These are phyloP conservation scores for Gyrodactylus bullatarudis DNA, from an alignment of 1,140 invertebrate genomes.

Conservation along the genomic window DNA sequence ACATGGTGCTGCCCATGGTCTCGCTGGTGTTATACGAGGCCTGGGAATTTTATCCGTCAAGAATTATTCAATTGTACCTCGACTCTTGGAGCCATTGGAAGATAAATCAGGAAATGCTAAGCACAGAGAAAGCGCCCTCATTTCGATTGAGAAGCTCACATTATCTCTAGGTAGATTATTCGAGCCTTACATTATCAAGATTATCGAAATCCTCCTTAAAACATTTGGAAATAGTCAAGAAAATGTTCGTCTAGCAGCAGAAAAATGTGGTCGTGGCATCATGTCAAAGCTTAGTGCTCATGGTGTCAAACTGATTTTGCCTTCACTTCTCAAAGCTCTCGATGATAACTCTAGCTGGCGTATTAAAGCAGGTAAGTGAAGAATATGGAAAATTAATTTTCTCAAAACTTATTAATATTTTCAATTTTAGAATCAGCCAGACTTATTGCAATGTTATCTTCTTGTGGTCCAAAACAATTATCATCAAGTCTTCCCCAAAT, in stretches of 20 bases:
- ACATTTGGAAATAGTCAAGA: conserved; percentile 79
- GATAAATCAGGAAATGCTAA: conserved; percentile 63
- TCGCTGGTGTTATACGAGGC: conserved; percentile 42
- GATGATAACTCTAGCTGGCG: conserved; percentile 79
- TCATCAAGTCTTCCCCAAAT: conserved; percentile 85
- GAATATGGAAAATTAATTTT: no score
- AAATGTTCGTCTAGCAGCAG: conserved; percentile 31
- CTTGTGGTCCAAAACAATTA: conserved; percentile 84
- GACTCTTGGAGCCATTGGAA: conserved; percentile 61
- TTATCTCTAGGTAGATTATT: conserved; percentile 68
- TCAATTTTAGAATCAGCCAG: conserved; percentile 46
- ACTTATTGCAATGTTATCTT: conserved; percentile 55
- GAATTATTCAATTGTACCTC: conserved; percentile 72
- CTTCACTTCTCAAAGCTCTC: conserved; percentile 51
- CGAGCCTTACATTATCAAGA: conserved; percentile 89
- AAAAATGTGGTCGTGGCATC: conserved; percentile 40
- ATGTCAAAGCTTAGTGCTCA: conserved; percentile 81
- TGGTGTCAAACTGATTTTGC: conserved; percentile 72
- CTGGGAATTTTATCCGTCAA: conserved; percentile 74
- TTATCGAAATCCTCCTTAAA: conserved; percentile 59
- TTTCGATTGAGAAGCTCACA: conserved; percentile 87
- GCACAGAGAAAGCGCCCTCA: conserved; percentile 62
- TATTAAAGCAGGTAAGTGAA: conserved; percentile 48
- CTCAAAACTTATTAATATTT: not conserved
- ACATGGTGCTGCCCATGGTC: conserved; percentile 25